These are phyloP conservation scores for Malaclemys terrapin DNA, from an alignment of 2,113 vertebrate species.

Conservation along the genomic window DNA sequence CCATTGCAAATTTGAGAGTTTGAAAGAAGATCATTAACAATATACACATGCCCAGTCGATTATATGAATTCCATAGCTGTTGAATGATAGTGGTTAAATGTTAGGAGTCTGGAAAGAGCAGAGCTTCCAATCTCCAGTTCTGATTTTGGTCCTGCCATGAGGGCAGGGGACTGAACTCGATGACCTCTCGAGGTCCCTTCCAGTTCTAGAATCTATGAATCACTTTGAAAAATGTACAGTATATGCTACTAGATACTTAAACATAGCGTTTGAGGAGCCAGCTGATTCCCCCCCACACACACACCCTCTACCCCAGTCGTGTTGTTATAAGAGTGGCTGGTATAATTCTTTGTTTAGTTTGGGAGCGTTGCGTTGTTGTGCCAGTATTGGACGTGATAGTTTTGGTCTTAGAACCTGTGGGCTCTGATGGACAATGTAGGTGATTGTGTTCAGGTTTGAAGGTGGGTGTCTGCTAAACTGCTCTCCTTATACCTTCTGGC, in stretches of 20 bases:
- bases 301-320: background rate
- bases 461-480: background rate
- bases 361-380: background rate
- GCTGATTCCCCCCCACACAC: accelerated
- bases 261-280: background rate
- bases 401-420: background rate
- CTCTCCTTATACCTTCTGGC: background rate
- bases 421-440: background rate
- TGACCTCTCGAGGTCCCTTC: no score
- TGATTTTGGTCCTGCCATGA: background rate
- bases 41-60: background rate
- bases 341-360: background rate
- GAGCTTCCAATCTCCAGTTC: background rate
- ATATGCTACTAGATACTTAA: background rate
- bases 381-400: background rate
- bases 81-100: background rate
- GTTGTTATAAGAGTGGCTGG: background rate
- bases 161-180: no score
- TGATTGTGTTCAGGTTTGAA: background rate
- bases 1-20: background rate
- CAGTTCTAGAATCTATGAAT: background rate
- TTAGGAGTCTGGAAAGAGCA: background rate
- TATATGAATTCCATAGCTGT: background rate
- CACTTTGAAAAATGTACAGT: background rate
- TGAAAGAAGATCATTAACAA: background rate